phyloP scores from a whole-genome alignment of 2,113 vertebrate species.

The Rhinolophus sinicus region DNA sequence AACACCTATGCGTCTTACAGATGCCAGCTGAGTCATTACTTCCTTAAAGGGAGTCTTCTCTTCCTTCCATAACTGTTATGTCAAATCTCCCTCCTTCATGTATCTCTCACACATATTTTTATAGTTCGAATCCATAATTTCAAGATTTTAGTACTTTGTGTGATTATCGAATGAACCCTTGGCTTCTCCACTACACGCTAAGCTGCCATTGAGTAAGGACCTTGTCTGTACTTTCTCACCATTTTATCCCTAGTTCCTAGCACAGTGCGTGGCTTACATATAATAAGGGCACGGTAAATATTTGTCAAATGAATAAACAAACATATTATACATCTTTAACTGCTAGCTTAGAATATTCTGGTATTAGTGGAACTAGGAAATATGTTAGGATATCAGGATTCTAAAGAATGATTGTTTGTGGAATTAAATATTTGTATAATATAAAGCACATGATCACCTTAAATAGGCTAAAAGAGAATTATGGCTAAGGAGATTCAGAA shows the following conservation, averaged over 20 bases:
- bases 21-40: background rate
- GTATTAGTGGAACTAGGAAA: conserved; percentile 23
- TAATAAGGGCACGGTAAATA: conserved; percentile 19
- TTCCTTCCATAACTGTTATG: conserved; percentile 1
- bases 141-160: background rate
- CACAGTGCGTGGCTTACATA: background rate
- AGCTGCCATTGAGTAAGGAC: background rate
- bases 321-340: background rate
- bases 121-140: conserved; percentile 10
- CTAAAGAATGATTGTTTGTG: conserved; percentile 7
- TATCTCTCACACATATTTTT: background rate
- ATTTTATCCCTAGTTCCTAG: background rate
- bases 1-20: background rate
- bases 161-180: conserved; percentile 2
- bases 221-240: background rate
- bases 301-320: conserved; percentile 26
- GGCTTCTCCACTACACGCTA: background rate
- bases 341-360: background rate
- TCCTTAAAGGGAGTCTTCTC: conserved; percentile 23
- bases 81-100: background rate
- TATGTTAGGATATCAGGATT: background rate
- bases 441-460: background rate
- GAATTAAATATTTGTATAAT: conserved; percentile 47
- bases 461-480: conserved; percentile 1
- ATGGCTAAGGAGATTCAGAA: background rate